Percentiles rank a stretch among this genome's conserved stretches.
phyloP scores from a whole-genome alignment of 2,888 invertebrate genomes.

The Tethea ocularis region DNA sequence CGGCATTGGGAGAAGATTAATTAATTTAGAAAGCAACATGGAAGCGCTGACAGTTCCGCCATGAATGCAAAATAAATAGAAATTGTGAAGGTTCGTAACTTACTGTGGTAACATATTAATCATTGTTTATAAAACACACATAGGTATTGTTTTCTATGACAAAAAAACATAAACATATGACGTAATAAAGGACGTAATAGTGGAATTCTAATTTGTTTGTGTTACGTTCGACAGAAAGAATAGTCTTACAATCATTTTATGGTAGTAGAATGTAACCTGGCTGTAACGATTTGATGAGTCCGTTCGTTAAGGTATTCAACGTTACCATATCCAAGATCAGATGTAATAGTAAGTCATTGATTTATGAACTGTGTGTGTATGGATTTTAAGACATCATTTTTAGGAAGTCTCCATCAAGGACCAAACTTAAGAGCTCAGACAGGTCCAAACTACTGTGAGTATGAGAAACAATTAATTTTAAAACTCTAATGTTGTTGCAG shows the following conservation, averaged over 20 bases:
- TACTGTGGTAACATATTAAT: no score
- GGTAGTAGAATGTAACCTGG: neutral
- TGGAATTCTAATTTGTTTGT: constrained; percentile 15
- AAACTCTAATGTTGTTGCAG: constrained; percentile 52
- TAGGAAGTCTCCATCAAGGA: no score
- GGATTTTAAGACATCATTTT: neutral
- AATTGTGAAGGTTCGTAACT: constrained; percentile 72
- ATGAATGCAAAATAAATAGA: constrained; percentile 85
- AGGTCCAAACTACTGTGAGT: neutral
- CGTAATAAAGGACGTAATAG: constrained; percentile 27
- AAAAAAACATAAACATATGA: constrained; percentile 32
- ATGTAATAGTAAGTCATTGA: neutral
- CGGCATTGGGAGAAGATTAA: constrained; percentile 18
- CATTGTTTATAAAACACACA: constrained; percentile 27
- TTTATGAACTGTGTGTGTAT: neutral
- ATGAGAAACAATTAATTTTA: neutral
- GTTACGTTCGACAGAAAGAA: neutral
- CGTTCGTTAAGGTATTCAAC: neutral
- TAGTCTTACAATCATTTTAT: neutral
- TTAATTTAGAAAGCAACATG: constrained; percentile 82
- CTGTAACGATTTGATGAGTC: neutral
- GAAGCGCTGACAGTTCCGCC: constrained; percentile 85
- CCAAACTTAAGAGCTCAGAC: no score
- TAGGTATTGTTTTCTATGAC: constrained; percentile 38
- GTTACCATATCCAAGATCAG: neutral